phyloP scores from a whole-genome alignment of 2,113 vertebrate species.

The Chaetodon trifascialis region DNA sequence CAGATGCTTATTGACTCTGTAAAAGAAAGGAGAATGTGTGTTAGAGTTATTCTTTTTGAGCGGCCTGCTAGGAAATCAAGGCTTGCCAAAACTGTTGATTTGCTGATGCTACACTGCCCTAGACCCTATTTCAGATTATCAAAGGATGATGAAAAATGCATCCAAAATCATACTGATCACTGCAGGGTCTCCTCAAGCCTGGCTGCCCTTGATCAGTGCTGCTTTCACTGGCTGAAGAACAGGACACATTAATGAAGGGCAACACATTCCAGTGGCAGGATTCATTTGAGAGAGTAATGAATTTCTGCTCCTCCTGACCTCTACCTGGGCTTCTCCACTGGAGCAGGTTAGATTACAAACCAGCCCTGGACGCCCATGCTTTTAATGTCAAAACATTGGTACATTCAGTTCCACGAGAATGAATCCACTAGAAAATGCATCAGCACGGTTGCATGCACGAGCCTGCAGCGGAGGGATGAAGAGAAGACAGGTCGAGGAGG shows the following conservation, averaged over 20 bases:
- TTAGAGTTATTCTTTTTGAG: background rate
- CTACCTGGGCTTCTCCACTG: background rate
- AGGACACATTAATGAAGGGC: conserved; percentile 22
- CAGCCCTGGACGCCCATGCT: conserved; percentile 3
- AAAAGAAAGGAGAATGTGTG: background rate
- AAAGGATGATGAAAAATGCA: conserved; percentile 8
- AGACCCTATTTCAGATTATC: background rate
- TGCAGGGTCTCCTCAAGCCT: background rate
- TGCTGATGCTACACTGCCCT: background rate
- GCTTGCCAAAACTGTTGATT: background rate
- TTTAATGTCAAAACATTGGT: conserved; percentile 8
- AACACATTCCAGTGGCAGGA: conserved; percentile 37
- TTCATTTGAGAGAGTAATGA: conserved; percentile 13
- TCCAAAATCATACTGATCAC: background rate
- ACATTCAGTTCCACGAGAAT: background rate
- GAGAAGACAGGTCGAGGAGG: conserved; percentile 6
- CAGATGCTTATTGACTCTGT: background rate
- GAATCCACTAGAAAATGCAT: conserved; percentile 6
- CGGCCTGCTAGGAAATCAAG: background rate
- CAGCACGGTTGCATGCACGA: background rate
- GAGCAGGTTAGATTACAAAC: background rate
- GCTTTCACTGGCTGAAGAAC: background rate
- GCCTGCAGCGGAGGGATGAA: background rate
- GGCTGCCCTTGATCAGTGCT: background rate
- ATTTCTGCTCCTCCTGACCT: conserved; percentile 1